These are phyloP conservation scores for Oophaga pumilio DNA, from an alignment of 2,113 vertebrate genomes.

Conservation along the genomic window DNA sequence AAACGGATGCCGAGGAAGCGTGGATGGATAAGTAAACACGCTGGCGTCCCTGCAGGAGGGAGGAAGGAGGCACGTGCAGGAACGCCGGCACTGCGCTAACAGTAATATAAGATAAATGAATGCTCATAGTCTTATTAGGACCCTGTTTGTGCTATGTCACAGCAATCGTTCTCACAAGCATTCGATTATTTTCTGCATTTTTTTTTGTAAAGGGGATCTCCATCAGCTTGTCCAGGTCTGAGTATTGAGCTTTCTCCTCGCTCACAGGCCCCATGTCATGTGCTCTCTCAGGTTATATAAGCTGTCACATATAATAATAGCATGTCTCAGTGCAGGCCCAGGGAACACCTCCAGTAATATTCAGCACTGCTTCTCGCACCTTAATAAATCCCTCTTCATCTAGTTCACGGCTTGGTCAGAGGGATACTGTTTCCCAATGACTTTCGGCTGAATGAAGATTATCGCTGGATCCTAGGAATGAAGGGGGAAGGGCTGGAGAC, in stretches of 20 bases:
- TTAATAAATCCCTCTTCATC: no score
- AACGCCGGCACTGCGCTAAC: no score
- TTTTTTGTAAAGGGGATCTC: not conserved
- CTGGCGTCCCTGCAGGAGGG: no score
- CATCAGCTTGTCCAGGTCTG: not conserved
- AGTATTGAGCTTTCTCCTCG: not conserved
- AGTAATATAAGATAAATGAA: no score
- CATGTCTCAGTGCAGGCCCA: not conserved
- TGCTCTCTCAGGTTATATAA: not conserved
- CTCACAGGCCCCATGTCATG: not conserved
- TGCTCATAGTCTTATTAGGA: no score
- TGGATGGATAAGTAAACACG: no score
- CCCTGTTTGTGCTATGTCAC: no score
- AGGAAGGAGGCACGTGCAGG: no score
- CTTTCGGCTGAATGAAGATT: not conserved
- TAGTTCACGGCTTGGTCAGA: constrained; percentile 7
- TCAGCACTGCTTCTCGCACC: not conserved
- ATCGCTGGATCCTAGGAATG: not conserved
- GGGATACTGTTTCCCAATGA: not conserved
- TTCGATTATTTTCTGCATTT: no score
- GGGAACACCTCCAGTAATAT: not conserved
- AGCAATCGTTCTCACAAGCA: no score
- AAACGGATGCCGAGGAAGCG: no score
- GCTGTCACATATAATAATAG: not conserved
- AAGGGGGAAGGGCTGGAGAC: not conserved